A percentile compares a stretch with the other conserved stretches of the same genome.
phyloP scores from a whole-genome alignment of 37 sponge, comb jelly and placozoan species.

The Theonella swinhoei region DNA sequence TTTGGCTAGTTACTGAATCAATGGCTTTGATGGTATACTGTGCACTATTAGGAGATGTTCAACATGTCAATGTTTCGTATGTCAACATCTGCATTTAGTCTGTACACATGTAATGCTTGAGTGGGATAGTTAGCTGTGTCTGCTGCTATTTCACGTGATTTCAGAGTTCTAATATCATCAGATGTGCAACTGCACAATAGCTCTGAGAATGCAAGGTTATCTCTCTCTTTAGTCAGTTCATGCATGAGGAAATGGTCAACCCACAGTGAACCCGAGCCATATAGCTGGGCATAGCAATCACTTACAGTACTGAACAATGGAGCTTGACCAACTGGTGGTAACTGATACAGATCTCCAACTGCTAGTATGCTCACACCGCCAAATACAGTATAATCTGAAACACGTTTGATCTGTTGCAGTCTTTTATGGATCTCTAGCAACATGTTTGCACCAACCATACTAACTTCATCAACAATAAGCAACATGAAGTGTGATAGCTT shows the following conservation, averaged over 20 bases:
- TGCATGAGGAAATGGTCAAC: constrained; percentile 24
- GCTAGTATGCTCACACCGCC: constrained; percentile 24
- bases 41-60: background rate
- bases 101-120: constrained; percentile 34
- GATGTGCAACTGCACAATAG: constrained; percentile 15
- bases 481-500: background rate
- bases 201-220: constrained; percentile 11
- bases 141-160: background rate
- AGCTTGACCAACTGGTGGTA: too few species aligned
- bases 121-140: constrained; percentile 15
- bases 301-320: background rate
- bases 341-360: constrained; percentile 37
- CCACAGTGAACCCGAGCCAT: constrained; percentile 21
- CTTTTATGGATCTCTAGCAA: too few species aligned
- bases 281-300: constrained; percentile 1
- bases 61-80: background rate
- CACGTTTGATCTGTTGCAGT: constrained; percentile 2
- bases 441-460: constrained; percentile 47
- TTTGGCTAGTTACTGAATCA: constrained; percentile 26
- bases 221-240: constrained; percentile 15
- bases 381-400: too few species aligned
- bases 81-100: constrained; percentile 31
- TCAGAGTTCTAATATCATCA: background rate
- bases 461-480: background rate
- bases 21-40: constrained; percentile 5